Percentiles rank a stretch among this genome's conserved stretches.
Conservation (phyloP, 2,888 invertebrate genomes). For the Hedya salicella region DNA sequence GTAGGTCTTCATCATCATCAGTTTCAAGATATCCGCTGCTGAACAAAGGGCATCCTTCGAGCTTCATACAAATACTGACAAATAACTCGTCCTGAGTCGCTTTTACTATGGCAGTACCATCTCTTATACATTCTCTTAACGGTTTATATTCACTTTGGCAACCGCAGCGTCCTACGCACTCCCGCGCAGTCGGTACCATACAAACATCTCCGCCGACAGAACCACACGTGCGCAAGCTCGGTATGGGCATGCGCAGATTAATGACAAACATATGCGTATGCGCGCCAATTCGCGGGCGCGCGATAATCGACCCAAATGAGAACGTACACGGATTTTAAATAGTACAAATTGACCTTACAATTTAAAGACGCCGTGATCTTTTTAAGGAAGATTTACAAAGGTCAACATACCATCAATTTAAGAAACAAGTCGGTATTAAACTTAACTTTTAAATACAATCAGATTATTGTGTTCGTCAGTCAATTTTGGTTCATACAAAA, state of each 20-base stretch:
- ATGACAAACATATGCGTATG: constrained; percentile 26
- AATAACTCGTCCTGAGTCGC: too few relatives aligned
- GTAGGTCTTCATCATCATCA: too few relatives aligned
- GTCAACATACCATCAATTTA: not conserved
- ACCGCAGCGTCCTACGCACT: constrained; percentile 10
- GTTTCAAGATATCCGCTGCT: too few relatives aligned
- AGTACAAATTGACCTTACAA: constrained; percentile 1
- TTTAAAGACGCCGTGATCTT: not conserved
- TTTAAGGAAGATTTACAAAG: not conserved
- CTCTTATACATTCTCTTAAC: too few relatives aligned
- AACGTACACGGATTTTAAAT: constrained; percentile 5
- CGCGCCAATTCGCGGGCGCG: constrained; percentile 13
- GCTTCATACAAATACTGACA: too few relatives aligned
- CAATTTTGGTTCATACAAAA: too few relatives aligned
- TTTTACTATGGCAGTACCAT: too few relatives aligned
- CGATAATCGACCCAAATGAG: not conserved
- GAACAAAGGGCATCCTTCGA: too few relatives aligned
- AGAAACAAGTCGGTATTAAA: too few relatives aligned
- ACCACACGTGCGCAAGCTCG: constrained; percentile 10
- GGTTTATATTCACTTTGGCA: too few relatives aligned
- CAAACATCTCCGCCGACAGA: not conserved
- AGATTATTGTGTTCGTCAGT: too few relatives aligned
- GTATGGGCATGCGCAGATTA: constrained; percentile 29
- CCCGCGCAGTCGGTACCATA: not conserved
- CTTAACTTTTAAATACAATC: too few relatives aligned